Evolutionary conservation across 53 echinoderm and acorn worm genomes (phyloP).

Genomic region (Arbacia lixula): DNA sequence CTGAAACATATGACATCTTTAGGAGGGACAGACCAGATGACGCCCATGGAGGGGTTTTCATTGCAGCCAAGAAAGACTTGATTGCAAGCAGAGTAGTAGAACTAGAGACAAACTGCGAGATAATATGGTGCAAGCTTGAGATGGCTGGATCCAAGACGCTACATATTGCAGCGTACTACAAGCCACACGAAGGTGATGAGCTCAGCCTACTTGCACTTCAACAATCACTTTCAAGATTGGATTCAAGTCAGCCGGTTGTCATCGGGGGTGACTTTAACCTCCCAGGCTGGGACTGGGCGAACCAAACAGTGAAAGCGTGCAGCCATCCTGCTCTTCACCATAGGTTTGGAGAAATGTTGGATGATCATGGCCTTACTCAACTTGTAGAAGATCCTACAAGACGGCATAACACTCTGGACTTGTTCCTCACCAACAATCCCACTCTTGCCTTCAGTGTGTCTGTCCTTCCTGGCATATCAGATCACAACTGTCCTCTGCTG

Average conservation of each 20-base stretch:
- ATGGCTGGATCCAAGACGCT: conserved; percentile 20
- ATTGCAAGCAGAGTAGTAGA: neutral
- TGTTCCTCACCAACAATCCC: conserved; percentile 8
- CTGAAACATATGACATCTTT: neutral
- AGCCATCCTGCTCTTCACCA: neutral
- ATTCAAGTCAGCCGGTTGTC: neutral
- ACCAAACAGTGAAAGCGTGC: neutral
- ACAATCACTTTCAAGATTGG: neutral
- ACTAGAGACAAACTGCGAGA: conserved; percentile 23
- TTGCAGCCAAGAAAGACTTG: neutral
- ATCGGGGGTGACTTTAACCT: conserved; percentile 13
- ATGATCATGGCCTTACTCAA: conserved; percentile 26
- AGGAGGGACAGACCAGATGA: neutral
- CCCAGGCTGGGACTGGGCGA: conserved; percentile 37
- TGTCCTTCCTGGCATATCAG: conserved; percentile 14
- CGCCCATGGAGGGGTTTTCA: neutral
- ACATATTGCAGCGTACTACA: conserved; percentile 23
- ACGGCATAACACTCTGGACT: conserved; percentile 17
- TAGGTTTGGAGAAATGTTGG: conserved; percentile 6
- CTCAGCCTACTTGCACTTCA: neutral
- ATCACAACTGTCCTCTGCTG: conserved; percentile 35
- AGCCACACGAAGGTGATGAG: conserved; percentile 17
- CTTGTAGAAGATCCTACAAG: conserved; percentile 11
- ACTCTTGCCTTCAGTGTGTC: neutral
- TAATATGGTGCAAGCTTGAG: conserved; percentile 14